phyloP scores from a whole-genome alignment of 1,140 invertebrate genomes.

The Penaeus vannamei region DNA sequence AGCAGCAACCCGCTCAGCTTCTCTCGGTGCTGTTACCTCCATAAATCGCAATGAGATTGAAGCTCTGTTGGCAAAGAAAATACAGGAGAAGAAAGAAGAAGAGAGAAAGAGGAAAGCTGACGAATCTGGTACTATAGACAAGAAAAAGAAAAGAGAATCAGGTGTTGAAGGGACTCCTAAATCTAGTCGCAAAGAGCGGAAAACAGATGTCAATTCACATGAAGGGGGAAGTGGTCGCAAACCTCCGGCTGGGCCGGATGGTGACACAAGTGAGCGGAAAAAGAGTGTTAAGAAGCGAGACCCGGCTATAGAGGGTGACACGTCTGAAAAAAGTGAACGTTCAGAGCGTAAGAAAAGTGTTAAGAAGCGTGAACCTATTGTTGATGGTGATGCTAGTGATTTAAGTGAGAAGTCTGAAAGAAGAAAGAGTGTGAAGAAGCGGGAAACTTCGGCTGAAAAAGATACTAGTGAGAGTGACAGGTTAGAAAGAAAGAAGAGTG shows the following conservation, averaged over 20 bases:
- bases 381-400: constrained; percentile 51
- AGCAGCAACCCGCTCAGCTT: constrained; percentile 52
- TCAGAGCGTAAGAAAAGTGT: constrained; percentile 61
- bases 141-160: constrained; percentile 62
- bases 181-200: constrained; percentile 36
- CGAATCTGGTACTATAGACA: constrained; percentile 48
- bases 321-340: constrained; percentile 31
- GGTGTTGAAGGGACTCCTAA: constrained; percentile 46
- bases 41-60: constrained; percentile 51
- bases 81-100: constrained; percentile 48
- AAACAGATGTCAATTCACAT: constrained; percentile 17
- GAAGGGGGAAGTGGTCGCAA: constrained; percentile 4
- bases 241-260: constrained; percentile 43
- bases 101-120: constrained; percentile 47
- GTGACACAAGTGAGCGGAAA: constrained; percentile 34
- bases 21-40: constrained; percentile 53
- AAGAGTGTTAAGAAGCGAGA: constrained; percentile 41
- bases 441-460: constrained; percentile 40
- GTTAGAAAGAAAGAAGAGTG: constrained; percentile 61
- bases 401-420: constrained; percentile 59
- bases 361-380: constrained; percentile 53
- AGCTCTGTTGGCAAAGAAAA: constrained; percentile 53
- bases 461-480: constrained; percentile 45
- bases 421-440: constrained; percentile 56
- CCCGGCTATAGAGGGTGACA: constrained; percentile 35